Base-by-base conservation (phyloP, 2,113 vertebrate genomes). In the Sterrhoptilus dennistouni region DNA sequence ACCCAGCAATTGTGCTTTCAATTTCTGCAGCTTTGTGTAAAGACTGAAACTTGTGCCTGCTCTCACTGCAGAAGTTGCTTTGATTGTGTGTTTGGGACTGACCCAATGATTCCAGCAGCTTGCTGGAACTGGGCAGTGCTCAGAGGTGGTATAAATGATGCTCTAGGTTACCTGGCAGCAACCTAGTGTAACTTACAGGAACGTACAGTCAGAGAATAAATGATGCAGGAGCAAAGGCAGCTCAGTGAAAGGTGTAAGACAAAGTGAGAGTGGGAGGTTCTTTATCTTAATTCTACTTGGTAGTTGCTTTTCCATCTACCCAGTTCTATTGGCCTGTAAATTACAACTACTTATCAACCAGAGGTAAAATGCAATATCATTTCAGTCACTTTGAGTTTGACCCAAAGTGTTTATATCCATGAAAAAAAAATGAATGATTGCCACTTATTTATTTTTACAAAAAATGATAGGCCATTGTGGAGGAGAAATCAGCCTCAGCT, bases 321-420 rank as follows among this genome's bases (percentile, higher is more conserved):
- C 72, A 23, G 64, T 92, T 92, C 76, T 95, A 92, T 94, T 84
- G 88, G 76, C n/a, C 92, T 94, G 93, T 94, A 94, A 96, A 96
- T 97, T 96, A 95, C 93, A 87, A 78, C 96, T 93, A 95, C 96
- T 96, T 96, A 96, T 96, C 96, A 95, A 93, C 68, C 53, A 81
- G 95, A 92, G 90, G 85, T 95, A 96, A 94, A 96, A 95, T 42
- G 72, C 83, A 95, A 89, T 96, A 96, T 96, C 92, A 96, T 94
- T 96, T 96, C 93, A 95, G 93, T 96, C 95, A 96, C 90, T 97
- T 97, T 95, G 93, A 96, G 93, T 94, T 94, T 96, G 92, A 96
- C 93, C 95, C 40, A 14, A 92, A 92, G 83, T 96, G 95, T 96
- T 97, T 95, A 95, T 94, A 90, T 60, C 87, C 79, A 60, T 78